Evolutionary conservation across 2,113 vertebrate species (phyloP).

Genomic region (Marmota monax): DNA sequence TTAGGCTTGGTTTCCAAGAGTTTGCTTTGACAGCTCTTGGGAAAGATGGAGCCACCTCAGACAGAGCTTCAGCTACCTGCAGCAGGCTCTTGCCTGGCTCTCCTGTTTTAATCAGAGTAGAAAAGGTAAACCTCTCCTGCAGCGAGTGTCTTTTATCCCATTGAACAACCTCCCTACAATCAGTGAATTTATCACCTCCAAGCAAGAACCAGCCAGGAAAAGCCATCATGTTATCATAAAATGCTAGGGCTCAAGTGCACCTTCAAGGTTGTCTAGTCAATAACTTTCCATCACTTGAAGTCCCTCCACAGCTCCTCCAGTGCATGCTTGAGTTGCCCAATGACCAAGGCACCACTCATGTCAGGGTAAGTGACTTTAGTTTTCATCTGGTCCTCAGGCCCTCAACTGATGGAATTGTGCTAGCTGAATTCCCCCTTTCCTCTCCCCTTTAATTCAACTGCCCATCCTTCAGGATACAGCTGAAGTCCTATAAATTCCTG

Average conservation of each 20-base stretch:
- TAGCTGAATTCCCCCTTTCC: neutral
- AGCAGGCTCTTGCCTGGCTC: neutral
- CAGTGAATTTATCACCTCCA: neutral
- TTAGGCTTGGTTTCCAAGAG: neutral
- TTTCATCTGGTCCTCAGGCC: neutral
- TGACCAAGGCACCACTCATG: neutral
- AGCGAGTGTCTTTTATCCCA: neutral
- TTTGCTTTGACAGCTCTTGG: neutral
- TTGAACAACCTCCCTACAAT: neutral
- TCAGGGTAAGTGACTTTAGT: neutral
- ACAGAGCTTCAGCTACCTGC: neutral
- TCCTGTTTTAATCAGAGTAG: neutral
- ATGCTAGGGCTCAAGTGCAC: neutral
- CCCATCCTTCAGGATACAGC: neutral
- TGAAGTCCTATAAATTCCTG: neutral
- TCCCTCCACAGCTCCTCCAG: neutral
- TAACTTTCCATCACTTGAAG: neutral
- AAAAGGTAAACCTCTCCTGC: neutral
- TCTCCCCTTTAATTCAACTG: neutral
- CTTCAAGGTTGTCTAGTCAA: neutral
- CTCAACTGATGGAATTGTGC: neutral
- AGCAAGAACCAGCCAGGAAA: neutral
- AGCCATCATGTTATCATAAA: neutral
- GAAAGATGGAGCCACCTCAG: neutral
- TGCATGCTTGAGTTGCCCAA: neutral